Base-by-base conservation (phyloP, 2,113 vertebrate genomes). In the Hypocryptadius cinnamomeus region DNA sequence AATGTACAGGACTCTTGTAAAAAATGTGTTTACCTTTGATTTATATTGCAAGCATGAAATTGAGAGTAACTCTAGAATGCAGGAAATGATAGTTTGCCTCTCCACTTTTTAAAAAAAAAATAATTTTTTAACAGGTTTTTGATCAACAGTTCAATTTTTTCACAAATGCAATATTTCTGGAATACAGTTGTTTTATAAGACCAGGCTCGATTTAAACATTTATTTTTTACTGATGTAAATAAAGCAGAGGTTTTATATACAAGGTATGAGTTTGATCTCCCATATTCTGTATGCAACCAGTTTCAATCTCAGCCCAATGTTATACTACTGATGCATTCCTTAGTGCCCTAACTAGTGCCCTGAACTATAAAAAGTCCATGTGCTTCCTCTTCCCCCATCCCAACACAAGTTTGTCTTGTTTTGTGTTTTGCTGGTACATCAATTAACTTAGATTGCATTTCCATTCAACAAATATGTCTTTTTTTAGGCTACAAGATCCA, bases 141-240 rank as follows among this genome's bases (percentile, higher is more conserved):
- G 20, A 48, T 70, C 24, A 78, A 44, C 18, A 31, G 16, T 84
- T 87, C 30, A 18, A 20, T 70, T 93, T 91, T 91, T 69, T 85
- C 76, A 88, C 25, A 11, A 69, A 51, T 53, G 25, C 15, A 68
- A 9, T 5, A 21, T 88, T 91, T 94, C 60, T 93, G 69, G 45
- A 79, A 79, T 45, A 63, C 27, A 47, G 5, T 9, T 89, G 64
- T 90, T 96, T 95, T 96, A 27, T 82, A 90, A 88, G 33, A 60
- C 5, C 22, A 33, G 42, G 39, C 22, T 88, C 14, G 10, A 77
- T 48, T 73, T 50, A 24, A 77, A 87, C 20, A 30, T 50, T 57
- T 88, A 20, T 94, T 96, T 96, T 91, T 90, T 80, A 90, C 22
- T n/a, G 54, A 42, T 60, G 35, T 84, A 93, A 96, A 96, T 95